A percentile compares a stretch with the other conserved stretches of the same genome.
Evolutionary conservation across 2,113 vertebrate species (phyloP).

Genomic region (Patagioenas fasciata): DNA sequence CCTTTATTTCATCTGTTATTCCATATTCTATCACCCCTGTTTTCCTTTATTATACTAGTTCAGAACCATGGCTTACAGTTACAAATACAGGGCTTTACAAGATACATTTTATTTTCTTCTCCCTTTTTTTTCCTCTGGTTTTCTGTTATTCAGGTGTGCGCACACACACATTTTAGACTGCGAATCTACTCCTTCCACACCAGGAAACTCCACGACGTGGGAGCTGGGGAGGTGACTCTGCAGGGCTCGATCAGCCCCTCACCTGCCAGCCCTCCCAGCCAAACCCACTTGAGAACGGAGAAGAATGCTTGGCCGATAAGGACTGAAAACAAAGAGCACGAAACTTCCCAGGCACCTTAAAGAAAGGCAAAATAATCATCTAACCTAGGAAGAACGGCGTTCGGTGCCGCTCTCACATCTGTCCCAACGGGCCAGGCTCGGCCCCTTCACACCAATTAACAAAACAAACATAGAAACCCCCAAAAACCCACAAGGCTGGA

Average conservation of each 20-base stretch:
- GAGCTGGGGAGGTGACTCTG: not conserved
- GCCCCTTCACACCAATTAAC: not conserved
- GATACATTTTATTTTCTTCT: no score
- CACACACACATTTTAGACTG: not conserved
- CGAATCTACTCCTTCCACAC: not conserved
- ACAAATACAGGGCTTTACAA: not conserved
- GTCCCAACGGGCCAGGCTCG: rapidly evolving
- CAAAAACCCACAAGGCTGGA: rapidly evolving
- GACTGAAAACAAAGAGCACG: not conserved
- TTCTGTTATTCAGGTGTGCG: not conserved
- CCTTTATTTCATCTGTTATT: conserved; percentile 9
- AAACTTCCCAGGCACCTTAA: not conserved
- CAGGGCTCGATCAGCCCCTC: not conserved
- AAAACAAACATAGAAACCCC: not conserved
- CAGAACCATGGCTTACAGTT: not conserved
- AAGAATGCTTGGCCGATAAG: not conserved
- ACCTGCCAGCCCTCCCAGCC: not conserved
- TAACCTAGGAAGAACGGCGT: no score
- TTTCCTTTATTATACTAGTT: not conserved
- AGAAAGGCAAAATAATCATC: not conserved
- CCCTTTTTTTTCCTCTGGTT: not conserved
- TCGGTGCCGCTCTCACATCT: no score
- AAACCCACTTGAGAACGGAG: not conserved
- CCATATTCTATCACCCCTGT: not conserved
- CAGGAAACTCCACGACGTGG: not conserved